Conservation (phyloP, 2,888 invertebrate genomes). For the Julus scanicus region DNA sequence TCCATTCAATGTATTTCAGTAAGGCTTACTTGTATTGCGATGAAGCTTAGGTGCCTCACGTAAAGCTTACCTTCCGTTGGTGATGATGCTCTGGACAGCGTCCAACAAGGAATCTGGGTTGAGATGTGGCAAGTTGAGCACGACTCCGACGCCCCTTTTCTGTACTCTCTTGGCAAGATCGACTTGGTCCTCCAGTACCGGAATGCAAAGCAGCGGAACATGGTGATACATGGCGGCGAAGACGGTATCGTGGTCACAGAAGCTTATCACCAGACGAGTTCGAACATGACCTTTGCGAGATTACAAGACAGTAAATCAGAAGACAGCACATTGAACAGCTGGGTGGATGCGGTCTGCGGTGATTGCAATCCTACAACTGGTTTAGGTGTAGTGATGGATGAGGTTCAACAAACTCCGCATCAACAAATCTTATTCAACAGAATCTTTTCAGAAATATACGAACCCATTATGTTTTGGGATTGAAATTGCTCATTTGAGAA, state of each 20-base stretch:
- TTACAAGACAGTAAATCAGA: no score
- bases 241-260: slow-evolving; percentile 52
- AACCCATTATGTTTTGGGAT: slow-evolving; percentile 46
- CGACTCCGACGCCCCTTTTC: slow-evolving; percentile 46
- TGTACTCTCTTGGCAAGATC: neutral
- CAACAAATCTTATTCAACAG: no score
- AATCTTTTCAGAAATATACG: neutral
- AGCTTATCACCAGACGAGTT: slow-evolving; percentile 51
- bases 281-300: slow-evolving; percentile 54
- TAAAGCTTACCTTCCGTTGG: slow-evolving; percentile 51
- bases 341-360: no score
- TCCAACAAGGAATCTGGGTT: neutral
- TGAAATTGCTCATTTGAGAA: neutral
- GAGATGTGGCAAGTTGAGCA: slow-evolving; percentile 26
- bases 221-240: slow-evolving; percentile 53
- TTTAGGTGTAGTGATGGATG: no score
- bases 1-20: no score
- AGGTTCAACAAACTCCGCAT: no score
- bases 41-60: slow-evolving; percentile 7
- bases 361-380: no score
- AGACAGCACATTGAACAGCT: no score
- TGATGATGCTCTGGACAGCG: slow-evolving; percentile 48
- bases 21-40: neutral
- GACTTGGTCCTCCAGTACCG: slow-evolving; percentile 36
- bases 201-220: slow-evolving; percentile 56